Evolutionary conservation across 1,140 invertebrate species (phyloP).

Genomic region (Stenopsyche tienmushanensis): DNA sequence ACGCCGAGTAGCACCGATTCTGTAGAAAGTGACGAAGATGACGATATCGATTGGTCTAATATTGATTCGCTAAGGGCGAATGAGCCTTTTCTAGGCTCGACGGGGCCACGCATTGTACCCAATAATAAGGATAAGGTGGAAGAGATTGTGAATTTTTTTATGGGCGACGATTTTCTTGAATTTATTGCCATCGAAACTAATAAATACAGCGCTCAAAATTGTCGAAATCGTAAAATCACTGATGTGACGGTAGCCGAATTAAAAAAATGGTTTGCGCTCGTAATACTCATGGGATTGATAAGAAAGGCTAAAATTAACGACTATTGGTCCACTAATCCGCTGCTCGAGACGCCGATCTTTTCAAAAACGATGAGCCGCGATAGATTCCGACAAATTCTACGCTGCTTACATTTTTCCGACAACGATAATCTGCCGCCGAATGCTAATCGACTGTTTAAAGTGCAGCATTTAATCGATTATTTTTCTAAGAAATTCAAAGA

Average conservation of each 20-base stretch:
- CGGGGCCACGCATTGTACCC: not conserved
- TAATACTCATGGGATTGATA: conserved; percentile 41
- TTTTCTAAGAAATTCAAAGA: conserved; percentile 39
- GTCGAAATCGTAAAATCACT: conserved; percentile 26
- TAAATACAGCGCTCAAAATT: conserved; percentile 37
- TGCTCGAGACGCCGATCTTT: conserved; percentile 42
- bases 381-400: conserved; percentile 40
- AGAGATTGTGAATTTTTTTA: conserved; percentile 36
- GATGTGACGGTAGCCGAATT: conserved; percentile 38
- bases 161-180: conserved; percentile 38
- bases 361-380: conserved; percentile 41
- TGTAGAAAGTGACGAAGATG: conserved; percentile 8
- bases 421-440: conserved; percentile 31
- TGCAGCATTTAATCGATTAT: conserved; percentile 36
- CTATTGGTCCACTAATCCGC: conserved; percentile 42
- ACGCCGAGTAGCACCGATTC: conserved; percentile 2
- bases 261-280: conserved; percentile 41
- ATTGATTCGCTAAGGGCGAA: conserved; percentile 6
- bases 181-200: conserved; percentile 39
- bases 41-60: conserved; percentile 4
- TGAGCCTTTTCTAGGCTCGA: not conserved
- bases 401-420: conserved; percentile 39
- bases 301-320: conserved; percentile 40
- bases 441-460: conserved; percentile 35
- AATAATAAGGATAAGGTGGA: not conserved